These are phyloP conservation scores for Oreocharis arfaki DNA, from an alignment of 2,113 vertebrate species.

Conservation along the genomic window DNA sequence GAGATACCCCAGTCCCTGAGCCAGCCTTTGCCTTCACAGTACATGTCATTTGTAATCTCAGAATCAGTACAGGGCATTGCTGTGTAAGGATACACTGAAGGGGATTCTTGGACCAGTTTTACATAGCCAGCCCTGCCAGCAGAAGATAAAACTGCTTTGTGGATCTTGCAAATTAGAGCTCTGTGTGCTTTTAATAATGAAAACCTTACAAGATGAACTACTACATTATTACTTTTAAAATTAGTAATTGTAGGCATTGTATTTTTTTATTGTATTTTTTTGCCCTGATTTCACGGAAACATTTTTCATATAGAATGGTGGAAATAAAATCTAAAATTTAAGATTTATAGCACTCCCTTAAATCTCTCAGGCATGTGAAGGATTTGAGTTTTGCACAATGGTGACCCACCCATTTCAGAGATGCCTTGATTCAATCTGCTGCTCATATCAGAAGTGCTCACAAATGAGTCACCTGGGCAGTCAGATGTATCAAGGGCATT, in stretches of 20 bases:
- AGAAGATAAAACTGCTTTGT: not conserved
- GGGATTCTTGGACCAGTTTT: not conserved
- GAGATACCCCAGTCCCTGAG: not conserved
- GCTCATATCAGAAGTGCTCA: not conserved
- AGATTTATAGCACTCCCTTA: not conserved
- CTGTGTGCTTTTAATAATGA: not conserved
- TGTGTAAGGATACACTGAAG: not conserved
- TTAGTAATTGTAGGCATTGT: not conserved
- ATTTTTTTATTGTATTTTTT: not conserved
- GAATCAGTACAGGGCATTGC: not conserved
- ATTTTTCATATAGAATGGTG: not conserved
- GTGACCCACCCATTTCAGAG: not conserved
- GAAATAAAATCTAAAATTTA: not conserved
- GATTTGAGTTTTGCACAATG: not conserved
- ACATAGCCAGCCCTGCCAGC: not conserved
- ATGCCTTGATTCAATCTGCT: not conserved
- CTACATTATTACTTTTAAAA: not conserved
- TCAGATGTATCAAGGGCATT: not conserved
- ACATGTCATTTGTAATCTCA: not conserved
- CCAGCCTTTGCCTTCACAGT: not conserved
- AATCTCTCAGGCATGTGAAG: not conserved
- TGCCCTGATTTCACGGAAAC: not conserved
- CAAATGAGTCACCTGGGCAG: not conserved
- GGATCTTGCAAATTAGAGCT: not conserved
- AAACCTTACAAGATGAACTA: not conserved